Evolutionary conservation across 1,140 invertebrate species (phyloP), one percentile per base, ranked within the genome.

Genomic region (Trichonephila clavata): DNA sequence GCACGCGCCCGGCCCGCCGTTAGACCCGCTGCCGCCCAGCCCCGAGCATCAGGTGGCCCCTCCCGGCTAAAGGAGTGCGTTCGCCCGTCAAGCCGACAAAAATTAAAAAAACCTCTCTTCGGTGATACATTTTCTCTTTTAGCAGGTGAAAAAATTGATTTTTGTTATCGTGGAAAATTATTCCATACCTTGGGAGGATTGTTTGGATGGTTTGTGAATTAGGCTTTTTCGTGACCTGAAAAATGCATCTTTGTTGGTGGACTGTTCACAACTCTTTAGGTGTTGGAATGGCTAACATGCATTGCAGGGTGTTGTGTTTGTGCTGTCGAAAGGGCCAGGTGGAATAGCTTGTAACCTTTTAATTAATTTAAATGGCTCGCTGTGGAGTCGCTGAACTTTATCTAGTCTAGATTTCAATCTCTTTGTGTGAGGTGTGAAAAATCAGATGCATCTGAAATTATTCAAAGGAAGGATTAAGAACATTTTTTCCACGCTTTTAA

Each of bases 1-100:
- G 83, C 83, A 84, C 83, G 83, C 83, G 83, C 83, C 83, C 21
- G 83, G 83, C 83, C 83, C 24, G 43, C 50, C 57, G 83, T 77
- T 77, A 77, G 71, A 39, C 83, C 43, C 57, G 83, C 43, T 84
- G 83, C 50, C 43, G 43, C 57, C 83, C n/a, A 13, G 21, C 27
- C 80, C 80, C 32, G 80, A 57, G 80, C 80, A 21, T 59, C 83
- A 84, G 83, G 83, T 84, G 83, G 83, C 43, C 43, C 83, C 83
- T 60, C 83, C 50, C 21, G 83, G 83, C 83, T 59, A 24, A n/a
- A 59, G 57, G 83, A 57, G 83, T 57, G 83, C 83, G 43, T 84
- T 77, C 71, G 71, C 71, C 57, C 57, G 83, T 57, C 83, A 84
- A 18, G 57, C 21, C 50, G 32, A 27, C 83, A 60, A 84, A 50